Percentiles rank a stretch among this genome's conserved stretches.
Evolutionary conservation across 2,888 invertebrate genomes (phyloP).

Genomic region (Plebejus argus): DNA sequence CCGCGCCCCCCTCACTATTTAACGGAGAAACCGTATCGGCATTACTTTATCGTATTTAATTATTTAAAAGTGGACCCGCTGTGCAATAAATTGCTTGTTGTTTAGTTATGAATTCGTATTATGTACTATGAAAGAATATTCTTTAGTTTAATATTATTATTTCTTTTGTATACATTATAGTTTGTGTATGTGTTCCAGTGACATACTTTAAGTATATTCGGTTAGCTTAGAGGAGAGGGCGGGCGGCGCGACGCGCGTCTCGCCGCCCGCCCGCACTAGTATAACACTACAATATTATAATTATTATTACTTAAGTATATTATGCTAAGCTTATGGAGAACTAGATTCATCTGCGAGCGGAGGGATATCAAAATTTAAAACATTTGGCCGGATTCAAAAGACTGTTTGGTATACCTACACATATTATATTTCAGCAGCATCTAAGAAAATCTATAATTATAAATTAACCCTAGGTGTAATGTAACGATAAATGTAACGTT

Average conservation of each 20-base stretch:
- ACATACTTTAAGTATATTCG: conserved; percentile 49
- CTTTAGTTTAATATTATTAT: conserved; percentile 52
- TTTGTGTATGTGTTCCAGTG: conserved; percentile 58
- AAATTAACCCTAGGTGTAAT: conserved; percentile 64
- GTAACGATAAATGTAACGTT: conserved; percentile 53
- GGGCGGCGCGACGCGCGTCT: conserved; percentile 37
- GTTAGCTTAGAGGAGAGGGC: conserved; percentile 35
- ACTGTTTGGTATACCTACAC: conserved; percentile 85
- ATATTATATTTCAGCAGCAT: conserved; percentile 68
- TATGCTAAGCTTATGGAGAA: conserved; percentile 63
- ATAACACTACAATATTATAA: conserved; percentile 51
- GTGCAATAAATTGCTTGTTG: conserved; percentile 79
- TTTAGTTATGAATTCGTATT: conserved; percentile 72
- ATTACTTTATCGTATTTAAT: conserved; percentile 65
- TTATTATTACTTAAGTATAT: conserved; percentile 39
- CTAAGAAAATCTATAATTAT: conserved; percentile 58
- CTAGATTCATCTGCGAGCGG: conserved; percentile 72
- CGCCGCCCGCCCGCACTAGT: conserved; percentile 49
- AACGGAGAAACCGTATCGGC: conserved; percentile 51
- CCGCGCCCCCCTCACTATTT: conserved; percentile 35
- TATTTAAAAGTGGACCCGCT: conserved; percentile 72
- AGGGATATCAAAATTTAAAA: conserved; percentile 78
- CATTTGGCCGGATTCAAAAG: conserved; percentile 85
- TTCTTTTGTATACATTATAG: conserved; percentile 52
- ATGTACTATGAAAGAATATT: conserved; percentile 53